Evolutionary conservation across 1,140 invertebrate genomes (phyloP), one percentile per base, ranked within the genome.

Genomic region (Arctopsyche grandis): DNA sequence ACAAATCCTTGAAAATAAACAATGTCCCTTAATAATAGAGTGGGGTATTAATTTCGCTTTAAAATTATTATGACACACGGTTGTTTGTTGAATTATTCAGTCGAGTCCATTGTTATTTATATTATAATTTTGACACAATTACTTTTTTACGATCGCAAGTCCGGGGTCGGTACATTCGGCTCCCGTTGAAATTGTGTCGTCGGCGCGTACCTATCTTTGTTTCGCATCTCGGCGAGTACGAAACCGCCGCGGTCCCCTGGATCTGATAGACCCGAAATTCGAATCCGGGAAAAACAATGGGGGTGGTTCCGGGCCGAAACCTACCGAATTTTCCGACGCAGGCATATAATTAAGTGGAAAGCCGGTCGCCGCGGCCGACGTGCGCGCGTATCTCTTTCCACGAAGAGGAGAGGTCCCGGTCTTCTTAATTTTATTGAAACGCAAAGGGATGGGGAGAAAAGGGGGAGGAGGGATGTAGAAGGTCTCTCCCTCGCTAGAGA

Each of bases 271-370:
- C 12, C 63, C 21, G 9, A n/a, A 66, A 66, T 66, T 66, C 63
- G 24, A 66, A 66, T 66, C 24, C 24, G 63, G 63, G 63, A 66
- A 66, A 66, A 66, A 66, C 63, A 66, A 66, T 66, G 24, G 22
- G 63, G 24, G 29, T 38, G 29, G 29, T 38, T 38, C 29, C 29
- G 29, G 29, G 29, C n/a, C 7, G 29, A 38, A 38, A 38, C 29
- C 29, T 38, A 38, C 22, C 63, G 63, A 66, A 66, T 66, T 26
- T 26, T 26, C 63, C 63, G 24, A 66, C n/a, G 21, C 63, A 10
- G 24, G 63, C 63, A 66, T 66, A 66, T 66, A 66, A 66, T 66
- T 66, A 29, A 66, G 63, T 66, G 63, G 22, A 66, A 66, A 66
- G 24, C 63, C 19, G 63, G 63, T 29, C 63, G 12, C 24, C 21